Conservation (phyloP, 53 echinoderm and acorn worm species). For the Patiria pectinifera region DNA sequence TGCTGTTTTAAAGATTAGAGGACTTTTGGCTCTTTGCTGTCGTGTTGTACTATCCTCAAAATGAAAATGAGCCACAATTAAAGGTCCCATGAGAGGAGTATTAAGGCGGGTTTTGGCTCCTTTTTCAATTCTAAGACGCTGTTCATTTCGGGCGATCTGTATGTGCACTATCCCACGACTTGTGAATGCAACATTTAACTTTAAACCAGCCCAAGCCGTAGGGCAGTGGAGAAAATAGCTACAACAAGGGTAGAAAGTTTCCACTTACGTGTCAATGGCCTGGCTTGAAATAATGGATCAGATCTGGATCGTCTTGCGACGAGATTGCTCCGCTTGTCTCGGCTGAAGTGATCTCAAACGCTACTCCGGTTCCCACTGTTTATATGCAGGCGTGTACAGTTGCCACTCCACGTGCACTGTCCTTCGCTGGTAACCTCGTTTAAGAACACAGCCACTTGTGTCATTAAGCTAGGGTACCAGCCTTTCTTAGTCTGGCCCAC, state of each 20-base stretch:
- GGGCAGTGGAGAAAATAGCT: not conserved
- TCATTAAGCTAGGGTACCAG: too few species aligned
- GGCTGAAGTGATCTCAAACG: not conserved
- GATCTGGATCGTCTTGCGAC: not conserved
- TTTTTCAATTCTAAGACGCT: too few species aligned
- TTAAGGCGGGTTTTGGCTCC: too few species aligned
- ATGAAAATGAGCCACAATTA: too few species aligned
- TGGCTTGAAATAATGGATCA: constrained; percentile 9
- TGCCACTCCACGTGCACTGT: not conserved
- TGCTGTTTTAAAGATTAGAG: too few species aligned
- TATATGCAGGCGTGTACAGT: not conserved
- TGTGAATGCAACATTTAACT: too few species aligned
- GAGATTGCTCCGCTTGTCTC: not conserved
- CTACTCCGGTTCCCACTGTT: not conserved
- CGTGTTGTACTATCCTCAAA: too few species aligned
- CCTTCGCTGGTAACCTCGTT: not conserved
- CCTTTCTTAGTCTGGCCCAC: too few species aligned
- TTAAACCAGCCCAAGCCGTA: not conserved
- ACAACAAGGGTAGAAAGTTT: not conserved
- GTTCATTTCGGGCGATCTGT: too few species aligned
- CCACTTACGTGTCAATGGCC: not conserved
- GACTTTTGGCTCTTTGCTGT: too few species aligned
- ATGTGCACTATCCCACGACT: too few species aligned
- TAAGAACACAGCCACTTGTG: not conserved
- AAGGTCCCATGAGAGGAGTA: too few species aligned